phyloP scores from a whole-genome alignment of 1,140 invertebrate species.

The Cepaea nemoralis region DNA sequence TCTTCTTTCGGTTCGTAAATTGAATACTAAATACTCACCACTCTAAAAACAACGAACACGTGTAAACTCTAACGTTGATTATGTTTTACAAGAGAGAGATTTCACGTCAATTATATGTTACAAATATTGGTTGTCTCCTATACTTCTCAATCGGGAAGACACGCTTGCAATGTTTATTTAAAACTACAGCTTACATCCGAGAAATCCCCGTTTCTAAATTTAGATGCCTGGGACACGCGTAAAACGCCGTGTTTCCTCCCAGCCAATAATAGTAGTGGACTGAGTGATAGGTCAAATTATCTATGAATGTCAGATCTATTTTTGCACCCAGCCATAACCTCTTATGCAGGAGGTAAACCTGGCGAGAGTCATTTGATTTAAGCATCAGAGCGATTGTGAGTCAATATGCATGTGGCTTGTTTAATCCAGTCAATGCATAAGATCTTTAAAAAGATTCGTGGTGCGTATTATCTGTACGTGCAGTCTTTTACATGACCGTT shows the following conservation, averaged over 20 bases:
- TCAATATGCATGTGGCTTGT: too few species aligned
- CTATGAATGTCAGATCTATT: slow-evolving; percentile 34
- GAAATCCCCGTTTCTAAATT: slow-evolving; percentile 9
- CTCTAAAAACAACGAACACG: background rate
- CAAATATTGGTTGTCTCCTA: background rate
- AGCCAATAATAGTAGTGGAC: background rate
- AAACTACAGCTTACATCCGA: slow-evolving; percentile 15
- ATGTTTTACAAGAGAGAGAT: too few species aligned
- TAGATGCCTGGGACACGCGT: background rate
- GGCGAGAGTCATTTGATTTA: background rate
- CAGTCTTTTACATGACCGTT: too few species aligned
- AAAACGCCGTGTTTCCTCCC: background rate
- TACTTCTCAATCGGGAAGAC: background rate
- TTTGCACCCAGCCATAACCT: background rate
- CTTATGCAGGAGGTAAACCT: background rate
- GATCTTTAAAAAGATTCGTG: too few species aligned
- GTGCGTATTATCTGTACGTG: too few species aligned
- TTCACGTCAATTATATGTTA: background rate
- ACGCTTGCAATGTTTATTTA: background rate
- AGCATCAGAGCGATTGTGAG: background rate
- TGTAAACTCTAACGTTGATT: background rate
- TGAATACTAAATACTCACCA: background rate
- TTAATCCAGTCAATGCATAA: too few species aligned
- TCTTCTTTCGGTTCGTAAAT: too few species aligned
- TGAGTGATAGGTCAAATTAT: slow-evolving; percentile 31